Evolutionary conservation across 23 tunicate genomes (phyloP), one percentile per base, ranked within the genome.

Genomic region (Trididemnum clinides): DNA sequence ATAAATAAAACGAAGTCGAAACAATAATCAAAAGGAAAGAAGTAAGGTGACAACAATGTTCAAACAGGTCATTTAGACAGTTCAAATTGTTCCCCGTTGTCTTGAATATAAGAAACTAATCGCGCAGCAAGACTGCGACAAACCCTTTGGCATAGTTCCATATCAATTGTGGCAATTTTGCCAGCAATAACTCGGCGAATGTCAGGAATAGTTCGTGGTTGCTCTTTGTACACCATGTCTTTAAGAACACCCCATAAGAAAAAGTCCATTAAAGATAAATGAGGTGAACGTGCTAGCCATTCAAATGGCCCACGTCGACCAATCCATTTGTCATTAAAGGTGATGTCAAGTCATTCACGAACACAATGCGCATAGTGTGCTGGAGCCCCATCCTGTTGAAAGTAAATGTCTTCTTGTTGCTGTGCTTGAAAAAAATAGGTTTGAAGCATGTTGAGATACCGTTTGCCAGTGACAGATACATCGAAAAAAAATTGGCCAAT

Each of bases 131-230:
- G 31, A 69, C 88, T 77, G 39, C 50, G 79, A 35, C 65, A 64
- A 72, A 57, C 65, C 66, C 75, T 81, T 4, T 77, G 62, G 57
- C 88, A 85, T 66, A 74, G 88, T 51, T 85, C 82, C 66, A 57
- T 75, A 62, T 82, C 84, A 59, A 39, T 81, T 66, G 75, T 31
- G 36, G 75, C 75, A 66, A 31, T 66, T 50, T 77, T 85, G 34
- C 75, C 79, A 30, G 88, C 81, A 74, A 74, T 74, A 38, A 35
- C 81, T 74, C 58, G 30, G 81, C 81, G 81, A 35, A 74, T 74
- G 81, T 74, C 81, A 74, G 59, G 81, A 74, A 34, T 74, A 74
- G 81, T 74, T 74, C 59, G 81, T 74, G 81, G 59, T 74, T 74
- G 36, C 81, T 74, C 58, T 74, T 35, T 39, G 81, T 74, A 74